Conservation (phyloP, 2,797 vertebrate genomes). For the Lates japonicus region DNA sequence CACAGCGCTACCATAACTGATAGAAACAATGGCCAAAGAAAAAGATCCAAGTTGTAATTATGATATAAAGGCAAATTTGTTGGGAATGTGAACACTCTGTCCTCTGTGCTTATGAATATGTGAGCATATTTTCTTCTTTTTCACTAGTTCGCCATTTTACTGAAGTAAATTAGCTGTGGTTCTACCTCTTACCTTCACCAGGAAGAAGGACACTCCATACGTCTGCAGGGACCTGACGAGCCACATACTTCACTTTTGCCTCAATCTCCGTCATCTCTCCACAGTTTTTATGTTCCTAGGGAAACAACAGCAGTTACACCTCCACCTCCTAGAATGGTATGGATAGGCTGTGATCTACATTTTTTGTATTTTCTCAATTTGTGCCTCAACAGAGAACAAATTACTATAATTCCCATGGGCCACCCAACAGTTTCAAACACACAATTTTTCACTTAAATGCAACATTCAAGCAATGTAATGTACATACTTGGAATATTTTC, state of each 20-base stretch:
- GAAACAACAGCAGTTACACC: constrained; percentile 26
- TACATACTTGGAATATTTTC: constrained; percentile 97
- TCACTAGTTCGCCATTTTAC: neutral
- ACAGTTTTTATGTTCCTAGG: constrained; percentile 96
- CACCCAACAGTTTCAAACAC: constrained; percentile 4
- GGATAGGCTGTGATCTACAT: neutral
- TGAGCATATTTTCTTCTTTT: neutral
- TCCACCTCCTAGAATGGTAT: neutral
- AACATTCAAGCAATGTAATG: constrained; percentile 16
- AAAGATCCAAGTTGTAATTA: neutral
- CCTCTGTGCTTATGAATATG: neutral
- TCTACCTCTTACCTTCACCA: constrained; percentile 95
- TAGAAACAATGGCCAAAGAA: no score
- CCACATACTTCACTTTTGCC: constrained; percentile 97
- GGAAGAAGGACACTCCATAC: constrained; percentile 97
- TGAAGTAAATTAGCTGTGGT: neutral
- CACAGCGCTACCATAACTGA: neutral
- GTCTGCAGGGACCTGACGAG: constrained; percentile 94
- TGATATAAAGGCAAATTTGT: neutral
- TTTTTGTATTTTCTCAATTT: constrained; percentile 18
- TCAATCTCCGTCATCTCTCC: constrained; percentile 99
- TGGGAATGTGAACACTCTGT: neutral
- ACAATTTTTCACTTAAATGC: constrained; percentile 26
- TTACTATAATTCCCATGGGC: constrained; percentile 22
- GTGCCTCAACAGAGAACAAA: constrained; percentile 35